A percentile compares a stretch with the other conserved stretches of the same genome.
Conservation (phyloP, 1,140 invertebrate species). For the Nylanderia fulva region DNA sequence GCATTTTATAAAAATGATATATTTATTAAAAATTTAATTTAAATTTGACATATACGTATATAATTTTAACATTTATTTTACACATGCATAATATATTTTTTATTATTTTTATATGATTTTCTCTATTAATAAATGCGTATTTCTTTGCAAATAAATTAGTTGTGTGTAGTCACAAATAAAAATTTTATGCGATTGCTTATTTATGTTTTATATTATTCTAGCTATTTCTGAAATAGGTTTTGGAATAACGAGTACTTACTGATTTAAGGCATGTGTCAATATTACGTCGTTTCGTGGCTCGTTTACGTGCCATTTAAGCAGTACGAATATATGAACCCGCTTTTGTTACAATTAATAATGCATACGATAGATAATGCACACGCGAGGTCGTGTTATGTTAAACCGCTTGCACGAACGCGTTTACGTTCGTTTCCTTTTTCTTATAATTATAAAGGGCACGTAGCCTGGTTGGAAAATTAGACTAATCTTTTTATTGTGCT, state of each 20-base stretch:
- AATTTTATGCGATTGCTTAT: neutral
- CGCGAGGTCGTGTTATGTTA: constrained; percentile 3
- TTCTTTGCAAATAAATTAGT: neutral
- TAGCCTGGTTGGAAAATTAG: neutral
- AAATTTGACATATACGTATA: neutral
- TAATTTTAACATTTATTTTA: neutral
- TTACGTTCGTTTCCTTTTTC: constrained; percentile 17
- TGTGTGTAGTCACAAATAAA: neutral
- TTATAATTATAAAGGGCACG: constrained; percentile 38
- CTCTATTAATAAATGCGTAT: neutral
- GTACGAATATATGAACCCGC: constrained; percentile 21
- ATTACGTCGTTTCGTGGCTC: neutral
- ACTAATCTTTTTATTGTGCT: constrained; percentile 10
- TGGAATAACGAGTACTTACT: neutral
- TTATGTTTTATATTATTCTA: neutral
- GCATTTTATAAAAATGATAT: neutral
- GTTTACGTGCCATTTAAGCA: neutral
- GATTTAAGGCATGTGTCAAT: neutral
- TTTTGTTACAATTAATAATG: constrained; percentile 75
- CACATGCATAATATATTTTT: neutral
- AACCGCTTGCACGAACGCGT: constrained; percentile 29
- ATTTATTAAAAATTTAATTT: neutral
- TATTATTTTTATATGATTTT: no score
- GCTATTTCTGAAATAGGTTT: constrained; percentile 1
- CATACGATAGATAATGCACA: constrained; percentile 69